Evolutionary conservation across 2,113 vertebrate genomes (phyloP), one percentile per base, ranked within the genome.

Genomic region (Falcunculus frontatus): DNA sequence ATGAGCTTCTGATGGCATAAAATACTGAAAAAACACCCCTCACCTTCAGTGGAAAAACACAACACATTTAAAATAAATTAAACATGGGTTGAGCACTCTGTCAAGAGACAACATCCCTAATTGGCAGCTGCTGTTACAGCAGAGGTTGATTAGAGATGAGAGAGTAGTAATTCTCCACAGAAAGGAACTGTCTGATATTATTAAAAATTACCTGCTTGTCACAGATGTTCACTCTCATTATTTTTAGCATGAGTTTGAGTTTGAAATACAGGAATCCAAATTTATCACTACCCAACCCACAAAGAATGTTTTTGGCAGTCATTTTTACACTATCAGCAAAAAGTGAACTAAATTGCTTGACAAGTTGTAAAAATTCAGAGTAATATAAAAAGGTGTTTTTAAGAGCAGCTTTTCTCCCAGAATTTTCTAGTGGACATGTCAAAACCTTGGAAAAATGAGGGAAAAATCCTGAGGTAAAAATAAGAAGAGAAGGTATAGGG

Each of bases 161-260:
- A 95, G 87, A 95, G 56, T 87, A 96, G 74, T 86, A 96, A 96
- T 95, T 96, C 94, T 97, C 67, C 32, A 73, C 91, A 95, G 89
- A 93, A 96, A 97, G 60, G 56, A 90, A 47, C 53, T 92, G 92
- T 95, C 91, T 93, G 64, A 70, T 95, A 87, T 76, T 96, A 91
- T 95, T 96, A 95, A 96, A 96, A 95, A 93, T 87, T 95, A 97
- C 97, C 94, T 94, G 46, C 77, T 94, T 88, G 89, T 89, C 77
- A 93, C 91, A 96, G 93, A 96, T 93, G 89, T 79, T 95, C 90
- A 75, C 4, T 74, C 22, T 41, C 14, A 30, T 85, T 96, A 93
- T 95, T 96, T 97, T 96, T 89, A 87, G 35, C 49, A 35, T 14
- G n/a, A 87, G 19, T 90, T 78, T 16, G n/a, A 89, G 19, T 90